Evolutionary conservation across 2,113 vertebrate species (phyloP).

Genomic region (Quiscalus mexicanus): DNA sequence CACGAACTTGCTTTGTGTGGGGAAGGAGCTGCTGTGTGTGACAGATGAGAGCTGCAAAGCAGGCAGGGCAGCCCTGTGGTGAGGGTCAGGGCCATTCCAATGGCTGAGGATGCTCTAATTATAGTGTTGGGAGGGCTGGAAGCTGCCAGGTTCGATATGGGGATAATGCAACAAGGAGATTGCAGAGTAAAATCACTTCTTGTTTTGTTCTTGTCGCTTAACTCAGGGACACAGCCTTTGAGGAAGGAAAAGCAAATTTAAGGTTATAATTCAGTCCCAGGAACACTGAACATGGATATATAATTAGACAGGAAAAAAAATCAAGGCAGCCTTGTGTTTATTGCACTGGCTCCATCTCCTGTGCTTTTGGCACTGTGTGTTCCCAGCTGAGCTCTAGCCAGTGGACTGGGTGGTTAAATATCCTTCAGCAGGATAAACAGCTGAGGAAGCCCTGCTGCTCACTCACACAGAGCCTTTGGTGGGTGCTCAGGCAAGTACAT

Average conservation of each 20-base stretch:
- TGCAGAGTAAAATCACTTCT: neutral
- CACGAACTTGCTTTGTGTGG: neutral
- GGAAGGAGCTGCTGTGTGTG: neutral
- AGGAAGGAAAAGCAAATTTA: conserved; percentile 2
- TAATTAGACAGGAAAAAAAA: neutral
- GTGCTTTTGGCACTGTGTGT: neutral
- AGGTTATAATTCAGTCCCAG: neutral
- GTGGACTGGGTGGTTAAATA: conserved; percentile 67
- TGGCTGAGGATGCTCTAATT: conserved; percentile 46
- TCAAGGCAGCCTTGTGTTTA: conserved; percentile 4
- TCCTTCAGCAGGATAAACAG: conserved; percentile 80
- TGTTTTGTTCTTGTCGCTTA: neutral
- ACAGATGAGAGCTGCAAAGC: neutral
- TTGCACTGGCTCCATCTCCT: neutral
- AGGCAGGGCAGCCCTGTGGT: neutral
- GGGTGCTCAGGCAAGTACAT: conserved; percentile 79
- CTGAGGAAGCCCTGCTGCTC: conserved; percentile 78
- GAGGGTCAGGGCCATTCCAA: conserved; percentile 2
- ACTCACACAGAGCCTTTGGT: conserved; percentile 76
- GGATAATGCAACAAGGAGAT: neutral
- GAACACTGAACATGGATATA: neutral
- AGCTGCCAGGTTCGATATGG: neutral
- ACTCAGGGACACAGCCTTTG: neutral
- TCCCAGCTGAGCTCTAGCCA: conserved; percentile 55
- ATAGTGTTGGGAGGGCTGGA: conserved; percentile 2